Base-by-base conservation (phyloP, 92 coral and sea anemone species). In the Galaxea fascicularis region DNA sequence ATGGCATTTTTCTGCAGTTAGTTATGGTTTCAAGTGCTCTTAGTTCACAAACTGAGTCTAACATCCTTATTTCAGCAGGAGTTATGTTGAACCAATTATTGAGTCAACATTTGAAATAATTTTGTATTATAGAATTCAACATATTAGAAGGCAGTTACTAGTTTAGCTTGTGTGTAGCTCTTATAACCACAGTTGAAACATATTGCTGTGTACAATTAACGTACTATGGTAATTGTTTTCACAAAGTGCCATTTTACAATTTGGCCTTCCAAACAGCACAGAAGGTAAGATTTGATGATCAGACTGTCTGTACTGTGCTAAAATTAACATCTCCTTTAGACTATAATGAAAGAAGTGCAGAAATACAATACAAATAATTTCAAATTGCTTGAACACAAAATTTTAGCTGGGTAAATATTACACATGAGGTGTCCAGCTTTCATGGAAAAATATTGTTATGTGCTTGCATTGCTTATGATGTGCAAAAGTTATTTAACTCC, bases 401-500 rank as follows among this genome's bases (percentile, higher is more conserved):
- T 17, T 47, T 78, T 18, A 18, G 41, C 47, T 28, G 74, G 75
- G 39, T 53, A 45, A 64, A 18, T 65, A 11, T 65, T 12, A 29
- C 28, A 49, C 64, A 65, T 52, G 27, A 51, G 30, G 10, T 47
- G 51, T 49, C 84, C 51, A 26, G 76, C 30, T 79, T 79, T 51
- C 25, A 27, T 46, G 82, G 65, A 28, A 66, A 65, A 53, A 39
- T 63, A 78, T 64, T 80, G 66, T 52, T 52, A 65, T 30, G 49
- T 49, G 68, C 85, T 68, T 54, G 76, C 54, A 68, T 51, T 22
- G 28, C 76, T 67, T 54, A 44, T 18, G 31, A 70, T 44, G 56
- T 24, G 77, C 56, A 49, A 78, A 68, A 28, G 77, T 71, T 82
- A 82, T 82, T 70, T 82, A 82, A 54, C 86, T 82, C 65, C 56